Conservation (phyloP, 2,888 invertebrate species). For the Clusia tigrina region DNA sequence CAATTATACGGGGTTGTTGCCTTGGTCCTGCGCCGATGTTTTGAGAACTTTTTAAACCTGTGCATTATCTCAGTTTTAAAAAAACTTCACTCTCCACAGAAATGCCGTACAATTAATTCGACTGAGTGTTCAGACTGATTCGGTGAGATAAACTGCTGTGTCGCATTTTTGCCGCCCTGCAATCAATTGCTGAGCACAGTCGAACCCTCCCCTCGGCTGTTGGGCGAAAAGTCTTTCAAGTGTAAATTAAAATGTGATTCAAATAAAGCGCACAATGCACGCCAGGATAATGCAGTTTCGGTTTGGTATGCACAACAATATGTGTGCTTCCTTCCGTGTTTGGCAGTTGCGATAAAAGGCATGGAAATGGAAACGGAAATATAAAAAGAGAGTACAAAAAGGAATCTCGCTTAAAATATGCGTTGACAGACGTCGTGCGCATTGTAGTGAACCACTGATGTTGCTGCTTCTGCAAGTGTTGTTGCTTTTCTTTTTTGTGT, state of each 20-base stretch:
- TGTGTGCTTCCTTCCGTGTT: not conserved
- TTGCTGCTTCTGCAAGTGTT: not conserved
- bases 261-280: not conserved
- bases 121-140: not conserved
- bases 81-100: not conserved
- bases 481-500: not conserved
- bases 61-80: not conserved
- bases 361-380: not conserved
- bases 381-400: not conserved
- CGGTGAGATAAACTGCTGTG: not conserved
- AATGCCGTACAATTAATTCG: too few relatives aligned
- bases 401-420: too few relatives aligned
- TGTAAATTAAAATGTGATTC: constrained; percentile 48
- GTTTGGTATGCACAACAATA: too few relatives aligned
- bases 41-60: too few relatives aligned
- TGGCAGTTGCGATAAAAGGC: too few relatives aligned
- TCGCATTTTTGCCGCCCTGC: not conserved
- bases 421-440: not conserved
- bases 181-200: not conserved
- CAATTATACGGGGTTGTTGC: too few relatives aligned
- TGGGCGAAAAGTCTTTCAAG: constrained; percentile 42
- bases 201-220: not conserved
- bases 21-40: too few relatives aligned
- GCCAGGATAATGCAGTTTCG: too few relatives aligned
- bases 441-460: not conserved